Evolutionary conservation across 2,797 vertebrate species (phyloP).

Genomic region (Chanos chanos): DNA sequence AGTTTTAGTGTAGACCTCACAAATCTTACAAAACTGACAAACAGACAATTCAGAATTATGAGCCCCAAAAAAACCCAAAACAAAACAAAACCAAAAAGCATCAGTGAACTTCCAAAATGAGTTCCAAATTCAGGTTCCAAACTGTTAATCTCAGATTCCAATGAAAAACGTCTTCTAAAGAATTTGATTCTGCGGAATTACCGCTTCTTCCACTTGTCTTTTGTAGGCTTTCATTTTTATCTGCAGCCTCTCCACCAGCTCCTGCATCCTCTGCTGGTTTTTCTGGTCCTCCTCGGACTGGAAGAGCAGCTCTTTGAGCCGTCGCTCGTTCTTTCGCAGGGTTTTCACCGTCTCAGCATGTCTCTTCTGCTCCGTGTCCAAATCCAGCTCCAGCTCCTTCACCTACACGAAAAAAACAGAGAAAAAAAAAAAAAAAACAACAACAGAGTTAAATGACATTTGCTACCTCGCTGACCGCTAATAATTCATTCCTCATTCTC

Average conservation of each 20-base stretch:
- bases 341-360: constrained; percentile 75
- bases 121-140: no score
- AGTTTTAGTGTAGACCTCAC: background rate
- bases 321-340: constrained; percentile 77
- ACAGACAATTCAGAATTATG: no score
- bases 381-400: constrained; percentile 75
- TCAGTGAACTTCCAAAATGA: no score
- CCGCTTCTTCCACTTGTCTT: constrained; percentile 81
- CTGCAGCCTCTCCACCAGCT: constrained; percentile 79
- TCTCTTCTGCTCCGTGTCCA: constrained; percentile 76
- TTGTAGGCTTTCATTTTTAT: constrained; percentile 83
- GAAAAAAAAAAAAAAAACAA: no score
- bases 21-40: no score
- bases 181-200: no score
- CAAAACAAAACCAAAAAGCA: background rate
- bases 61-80: no score
- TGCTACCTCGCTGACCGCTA: no score
- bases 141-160: no score
- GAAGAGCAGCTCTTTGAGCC: constrained; percentile 79
- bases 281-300: constrained; percentile 82
- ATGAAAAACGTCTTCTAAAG: no score
- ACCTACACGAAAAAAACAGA: constrained; percentile 52
- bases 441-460: background rate
- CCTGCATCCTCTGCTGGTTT: constrained; percentile 79
- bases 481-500: no score